These are phyloP conservation scores for Sceloporus tristichus DNA, from an alignment of 2,113 vertebrate genomes.

Conservation along the genomic window DNA sequence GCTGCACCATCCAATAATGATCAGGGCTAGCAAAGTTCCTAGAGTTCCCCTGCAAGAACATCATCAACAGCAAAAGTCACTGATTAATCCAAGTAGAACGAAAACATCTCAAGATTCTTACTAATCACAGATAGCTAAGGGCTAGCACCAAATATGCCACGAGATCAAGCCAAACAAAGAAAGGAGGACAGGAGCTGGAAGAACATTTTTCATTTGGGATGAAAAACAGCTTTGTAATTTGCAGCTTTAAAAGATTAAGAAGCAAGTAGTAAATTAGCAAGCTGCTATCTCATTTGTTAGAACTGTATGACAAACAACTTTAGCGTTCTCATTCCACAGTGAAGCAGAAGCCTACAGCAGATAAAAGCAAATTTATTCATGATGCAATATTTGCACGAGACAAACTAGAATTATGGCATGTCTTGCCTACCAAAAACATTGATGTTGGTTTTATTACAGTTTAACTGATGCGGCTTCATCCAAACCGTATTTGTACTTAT, in stretches of 20 bases:
- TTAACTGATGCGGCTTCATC: not conserved
- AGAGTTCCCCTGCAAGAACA: slow-evolving; percentile 76
- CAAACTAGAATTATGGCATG: not conserved
- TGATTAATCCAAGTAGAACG: slow-evolving; percentile 20
- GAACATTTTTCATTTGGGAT: slow-evolving; percentile 11
- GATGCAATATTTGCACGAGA: not conserved
- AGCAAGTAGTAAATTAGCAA: not conserved
- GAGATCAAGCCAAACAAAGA: not conserved
- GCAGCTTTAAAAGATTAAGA: slow-evolving; percentile 18
- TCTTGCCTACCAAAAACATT: not conserved
- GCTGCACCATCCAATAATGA: slow-evolving; percentile 88
- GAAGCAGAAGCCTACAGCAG: not conserved
- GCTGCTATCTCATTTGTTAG: slow-evolving; percentile 22
- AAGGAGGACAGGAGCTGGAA: not conserved
- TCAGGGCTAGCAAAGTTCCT: slow-evolving; percentile 78
- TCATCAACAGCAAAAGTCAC: not conserved
- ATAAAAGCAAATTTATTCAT: not conserved
- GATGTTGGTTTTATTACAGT: not conserved
- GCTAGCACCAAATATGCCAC: slow-evolving; percentile 24
- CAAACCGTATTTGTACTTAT: not conserved
- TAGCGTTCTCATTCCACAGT: slow-evolving; percentile 4
- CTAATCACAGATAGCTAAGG: slow-evolving; percentile 12
- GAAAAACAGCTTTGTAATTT: slow-evolving; percentile 35
- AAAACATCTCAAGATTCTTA: slow-evolving; percentile 24
- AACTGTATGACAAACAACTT: slow-evolving; percentile 6